These are phyloP conservation scores for Isaurus tuberculatus DNA, from an alignment of 92 coral and sea anemone species.

Conservation along the genomic window DNA sequence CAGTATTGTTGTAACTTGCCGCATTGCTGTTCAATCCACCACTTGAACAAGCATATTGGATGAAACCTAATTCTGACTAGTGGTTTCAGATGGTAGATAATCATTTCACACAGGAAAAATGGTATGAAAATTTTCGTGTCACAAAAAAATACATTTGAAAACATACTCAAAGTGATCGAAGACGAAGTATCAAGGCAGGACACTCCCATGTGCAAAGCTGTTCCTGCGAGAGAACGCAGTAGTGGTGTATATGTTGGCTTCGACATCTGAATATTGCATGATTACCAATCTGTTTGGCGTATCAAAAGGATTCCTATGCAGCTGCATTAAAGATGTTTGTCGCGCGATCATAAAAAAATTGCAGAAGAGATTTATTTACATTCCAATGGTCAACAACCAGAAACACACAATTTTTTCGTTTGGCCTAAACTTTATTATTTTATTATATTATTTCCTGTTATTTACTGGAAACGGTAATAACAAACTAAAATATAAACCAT, in stretches of 20 bases:
- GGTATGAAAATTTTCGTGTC: too few species aligned
- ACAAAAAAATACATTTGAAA: background rate
- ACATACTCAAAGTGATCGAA: background rate
- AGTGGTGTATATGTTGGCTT: constrained; percentile 40
- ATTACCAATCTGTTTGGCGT: constrained; percentile 53
- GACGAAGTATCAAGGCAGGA: constrained; percentile 44
- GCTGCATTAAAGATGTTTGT: constrained; percentile 49
- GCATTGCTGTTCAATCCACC: too few species aligned
- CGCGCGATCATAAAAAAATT: constrained; percentile 21
- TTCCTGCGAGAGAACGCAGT: constrained; percentile 50
- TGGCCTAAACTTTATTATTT: too few species aligned
- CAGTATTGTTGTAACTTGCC: background rate
- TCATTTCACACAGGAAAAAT: too few species aligned
- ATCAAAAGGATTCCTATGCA: constrained; percentile 38
- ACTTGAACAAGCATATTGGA: too few species aligned
- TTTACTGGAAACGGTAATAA: too few species aligned
- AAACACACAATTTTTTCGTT: too few species aligned
- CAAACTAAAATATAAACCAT: too few species aligned
- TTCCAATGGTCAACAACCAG: too few species aligned
- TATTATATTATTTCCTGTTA: too few species aligned
- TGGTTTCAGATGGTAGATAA: too few species aligned
- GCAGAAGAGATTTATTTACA: constrained; percentile 21
- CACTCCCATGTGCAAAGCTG: constrained; percentile 52
- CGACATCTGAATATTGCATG: constrained; percentile 53
- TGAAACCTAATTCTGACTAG: too few species aligned